A percentile compares a stretch with the other conserved stretches of the same genome.
phyloP scores from a whole-genome alignment of 2,113 vertebrate genomes.

The Coptodon bakossiorum region DNA sequence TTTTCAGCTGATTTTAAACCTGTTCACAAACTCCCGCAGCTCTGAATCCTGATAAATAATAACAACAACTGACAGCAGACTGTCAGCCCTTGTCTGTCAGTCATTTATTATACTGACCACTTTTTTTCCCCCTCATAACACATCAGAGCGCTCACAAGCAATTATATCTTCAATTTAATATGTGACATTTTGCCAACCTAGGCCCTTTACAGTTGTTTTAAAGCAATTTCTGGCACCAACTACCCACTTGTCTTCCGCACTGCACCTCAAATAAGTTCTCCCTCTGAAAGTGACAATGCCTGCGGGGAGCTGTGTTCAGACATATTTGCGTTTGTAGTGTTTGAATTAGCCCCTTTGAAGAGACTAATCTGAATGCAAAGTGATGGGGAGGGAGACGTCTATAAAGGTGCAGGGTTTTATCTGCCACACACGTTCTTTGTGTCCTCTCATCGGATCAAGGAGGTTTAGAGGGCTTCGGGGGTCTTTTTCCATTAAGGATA shows the following conservation, averaged over 20 bases:
- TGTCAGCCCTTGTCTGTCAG: background rate
- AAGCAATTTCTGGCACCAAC: background rate
- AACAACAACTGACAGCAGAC: background rate
- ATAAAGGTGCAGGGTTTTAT: conserved; percentile 26
- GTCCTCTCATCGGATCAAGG: background rate
- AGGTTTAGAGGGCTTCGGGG: conserved; percentile 26
- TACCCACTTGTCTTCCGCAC: background rate
- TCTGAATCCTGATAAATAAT: background rate
- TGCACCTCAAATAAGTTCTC: conserved; percentile 2
- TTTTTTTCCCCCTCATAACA: background rate
- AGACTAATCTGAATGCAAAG: conserved; percentile 38
- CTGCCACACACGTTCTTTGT: conserved; percentile 24
- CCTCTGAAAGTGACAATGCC: conserved; percentile 20
- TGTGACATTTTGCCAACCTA: background rate
- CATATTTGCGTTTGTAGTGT: conserved; percentile 43
- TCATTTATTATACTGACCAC: background rate
- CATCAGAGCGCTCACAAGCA: background rate
- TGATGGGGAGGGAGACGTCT: conserved; percentile 9
- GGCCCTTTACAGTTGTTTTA: conserved; percentile 4
- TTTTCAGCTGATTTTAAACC: background rate
- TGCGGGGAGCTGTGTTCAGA: conserved; percentile 29
- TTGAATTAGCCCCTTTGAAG: conserved; percentile 55
- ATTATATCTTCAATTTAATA: background rate
- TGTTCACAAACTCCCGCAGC: background rate
- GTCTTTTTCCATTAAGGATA: conserved; percentile 51